Percentiles rank a stretch among this genome's conserved stretches.
Conservation (phyloP, 2,797 vertebrate species). For the Enteromius radiatus region DNA sequence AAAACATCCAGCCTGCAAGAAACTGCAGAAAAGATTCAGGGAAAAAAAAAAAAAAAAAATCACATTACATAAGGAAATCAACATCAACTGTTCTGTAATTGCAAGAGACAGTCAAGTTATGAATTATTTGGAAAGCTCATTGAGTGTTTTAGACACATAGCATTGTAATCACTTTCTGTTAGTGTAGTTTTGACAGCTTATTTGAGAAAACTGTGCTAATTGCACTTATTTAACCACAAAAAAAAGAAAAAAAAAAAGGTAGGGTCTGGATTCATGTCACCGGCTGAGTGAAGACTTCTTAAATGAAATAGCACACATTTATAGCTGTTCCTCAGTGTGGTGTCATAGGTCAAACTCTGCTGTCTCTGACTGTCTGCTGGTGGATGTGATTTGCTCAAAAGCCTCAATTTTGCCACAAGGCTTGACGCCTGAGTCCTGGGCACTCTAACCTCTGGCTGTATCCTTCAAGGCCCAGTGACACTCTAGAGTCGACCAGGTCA, state of each 20-base stretch:
- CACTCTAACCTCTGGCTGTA: conserved; percentile 68
- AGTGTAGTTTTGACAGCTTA: conserved; percentile 10
- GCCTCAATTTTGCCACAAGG: conserved; percentile 72
- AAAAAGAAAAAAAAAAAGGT: background rate
- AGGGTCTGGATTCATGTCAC: background rate
- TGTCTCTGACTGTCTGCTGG: conserved; percentile 66
- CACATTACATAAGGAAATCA: conserved; percentile 8
- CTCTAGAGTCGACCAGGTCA: conserved; percentile 70
- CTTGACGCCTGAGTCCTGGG: conserved; percentile 65
- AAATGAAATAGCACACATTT: conserved; percentile 22
- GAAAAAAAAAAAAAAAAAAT: background rate
- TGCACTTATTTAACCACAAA: conserved; percentile 8
- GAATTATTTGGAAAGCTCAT: conserved; percentile 34
- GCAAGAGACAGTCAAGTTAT: conserved; percentile 9
- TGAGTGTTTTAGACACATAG: conserved; percentile 16
- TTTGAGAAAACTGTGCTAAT: conserved; percentile 11
- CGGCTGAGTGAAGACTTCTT: conserved; percentile 6
- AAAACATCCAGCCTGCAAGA: background rate
- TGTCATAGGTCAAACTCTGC: conserved; percentile 56
- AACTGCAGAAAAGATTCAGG: background rate
- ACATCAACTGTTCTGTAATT: conserved; percentile 18
- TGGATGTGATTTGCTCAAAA: conserved; percentile 63
- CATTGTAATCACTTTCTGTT: conserved; percentile 10
- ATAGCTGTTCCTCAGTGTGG: conserved; percentile 54
- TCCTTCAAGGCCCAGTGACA: conserved; percentile 67